Base-by-base conservation (phyloP, 2,797 vertebrate genomes). In the Hyperoplus lanceolatus region DNA sequence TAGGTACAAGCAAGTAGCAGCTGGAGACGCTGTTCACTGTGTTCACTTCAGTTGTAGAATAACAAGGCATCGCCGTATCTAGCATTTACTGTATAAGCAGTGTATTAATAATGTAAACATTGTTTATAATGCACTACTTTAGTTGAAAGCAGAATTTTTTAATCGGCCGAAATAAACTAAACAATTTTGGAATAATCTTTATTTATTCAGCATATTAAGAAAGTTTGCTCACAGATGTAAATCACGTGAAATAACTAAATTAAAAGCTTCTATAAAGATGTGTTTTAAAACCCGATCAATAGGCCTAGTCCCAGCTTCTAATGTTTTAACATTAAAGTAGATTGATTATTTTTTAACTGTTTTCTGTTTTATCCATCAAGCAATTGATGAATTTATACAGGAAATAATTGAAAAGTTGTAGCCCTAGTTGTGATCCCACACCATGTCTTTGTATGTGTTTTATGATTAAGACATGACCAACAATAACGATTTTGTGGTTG, bases 11-110 rank as follows among this genome's bases (percentile, higher is more conserved):
- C 49, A 38, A 38, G 5, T 55, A 45, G 29, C 21, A 50, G 61
- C 67, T 50, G 15, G 11, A 67, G 8, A 57, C 8, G 60, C 8
- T 60, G 18, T 55, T 48, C n/a, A 15, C 63, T 60, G 75, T 60
- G 68, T 66, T 36, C 29, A 29, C 18, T 79, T 67, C 43, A 75
- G 49, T 71, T 73, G 74, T 83, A 70, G 83, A 83, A 75, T 41
- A 6, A 54, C 68, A 39, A 39, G 3, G 4, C 50, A 14, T 9
- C 18, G 42, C n/a, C 0, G 6, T 6, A 10, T 6, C 46, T 12
- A 29, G 3, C 49, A 55, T 55, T 43, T 29, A 29, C 29, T 29
- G 29, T 49, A 60, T 13, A 45, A 57, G 18, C 38, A 36, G 6
- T 29, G 3, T 29, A 29, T 29, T 29, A 3, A 29, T 29, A 29